Percentiles rank a stretch among this genome's conserved stretches.
phyloP scores from a whole-genome alignment of 1,140 invertebrate species.

The Adelges cooleyi region DNA sequence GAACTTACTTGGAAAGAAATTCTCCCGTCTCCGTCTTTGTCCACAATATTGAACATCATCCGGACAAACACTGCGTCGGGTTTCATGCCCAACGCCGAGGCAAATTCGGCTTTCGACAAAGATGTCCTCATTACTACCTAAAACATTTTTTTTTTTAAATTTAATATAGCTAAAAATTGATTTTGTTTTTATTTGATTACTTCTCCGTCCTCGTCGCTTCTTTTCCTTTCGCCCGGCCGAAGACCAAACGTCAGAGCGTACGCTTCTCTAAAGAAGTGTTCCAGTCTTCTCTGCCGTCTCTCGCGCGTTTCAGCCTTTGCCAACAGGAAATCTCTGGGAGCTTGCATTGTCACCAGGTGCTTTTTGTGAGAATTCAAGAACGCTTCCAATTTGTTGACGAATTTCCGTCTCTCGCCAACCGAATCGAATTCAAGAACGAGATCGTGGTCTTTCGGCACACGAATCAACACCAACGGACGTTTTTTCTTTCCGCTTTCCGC shows the following conservation, averaged over 20 bases:
- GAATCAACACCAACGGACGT: slow-evolving; percentile 69
- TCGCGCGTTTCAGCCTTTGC: slow-evolving; percentile 92
- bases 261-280: slow-evolving; percentile 97
- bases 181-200: slow-evolving; percentile 3
- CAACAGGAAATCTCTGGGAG: slow-evolving; percentile 72
- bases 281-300: slow-evolving; percentile 80
- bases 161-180: neutral
- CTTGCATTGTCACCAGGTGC: slow-evolving; percentile 54
- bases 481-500: slow-evolving; percentile 56
- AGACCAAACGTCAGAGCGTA: slow-evolving; percentile 89
- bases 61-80: slow-evolving; percentile 92
- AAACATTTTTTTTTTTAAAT: neutral
- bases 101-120: slow-evolving; percentile 90
- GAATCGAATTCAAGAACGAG: slow-evolving; percentile 88
- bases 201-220: slow-evolving; percentile 32
- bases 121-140: slow-evolving; percentile 83
- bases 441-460: slow-evolving; percentile 88
- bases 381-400: slow-evolving; percentile 77
- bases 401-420: slow-evolving; percentile 66
- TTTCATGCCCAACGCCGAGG: slow-evolving; percentile 92
- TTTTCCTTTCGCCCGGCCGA: slow-evolving; percentile 46
- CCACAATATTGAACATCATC: slow-evolving; percentile 98
- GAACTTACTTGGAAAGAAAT: slow-evolving; percentile 78
- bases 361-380: slow-evolving; percentile 76
- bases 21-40: slow-evolving; percentile 87